Base-by-base conservation (phyloP, 2,888 invertebrate species). In the Spodoptera picta region DNA sequence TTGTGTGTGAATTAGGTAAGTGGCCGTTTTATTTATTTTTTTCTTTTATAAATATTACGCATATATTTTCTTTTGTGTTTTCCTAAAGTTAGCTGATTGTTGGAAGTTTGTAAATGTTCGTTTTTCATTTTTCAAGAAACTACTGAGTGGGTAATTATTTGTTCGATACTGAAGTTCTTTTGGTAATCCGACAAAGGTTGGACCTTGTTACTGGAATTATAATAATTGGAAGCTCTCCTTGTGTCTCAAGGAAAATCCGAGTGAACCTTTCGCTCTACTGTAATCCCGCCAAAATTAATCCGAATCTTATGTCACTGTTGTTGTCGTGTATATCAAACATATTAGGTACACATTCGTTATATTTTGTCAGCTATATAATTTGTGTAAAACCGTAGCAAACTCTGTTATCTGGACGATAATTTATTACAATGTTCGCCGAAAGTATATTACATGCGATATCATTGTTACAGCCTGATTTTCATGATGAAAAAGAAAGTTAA, bases 1-100 rank as follows among this genome's bases (percentile, higher is more conserved):
- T 73, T 75, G 75, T 79, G 79, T 77, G 76, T 76, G 71, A 75
- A 68, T 54, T 73, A 77, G 79, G 79, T 79, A 64, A 79, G 79
- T 77, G 56, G 51, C 57, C 41, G 47, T 50, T 55, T 51, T 31
- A 65, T 63, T 67, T 36, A 7, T 31, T 65, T 63, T 70, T 67
- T 63, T 70, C 66, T 66, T 55, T 65, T 63, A 12, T 60, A 23
- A 14, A 51, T 49, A 11, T 48, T 65, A 51, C 36, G 36, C 36
- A 7, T 36, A 36, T 69, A 19, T 73, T 48, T 69, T 58, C 27
- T 65, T 50, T 61, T 55, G 43, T 71, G 43, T 71, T 60, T 68
- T 69, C 5, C 66, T 51, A 31, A 60, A 43, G 63, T 73, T 79
- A 75, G 77, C 75, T 79, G 77, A 65, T 70, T 56, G 53, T 48